Base-by-base conservation (phyloP, 2,888 invertebrate species). In the Pristionchus mayeri region DNA sequence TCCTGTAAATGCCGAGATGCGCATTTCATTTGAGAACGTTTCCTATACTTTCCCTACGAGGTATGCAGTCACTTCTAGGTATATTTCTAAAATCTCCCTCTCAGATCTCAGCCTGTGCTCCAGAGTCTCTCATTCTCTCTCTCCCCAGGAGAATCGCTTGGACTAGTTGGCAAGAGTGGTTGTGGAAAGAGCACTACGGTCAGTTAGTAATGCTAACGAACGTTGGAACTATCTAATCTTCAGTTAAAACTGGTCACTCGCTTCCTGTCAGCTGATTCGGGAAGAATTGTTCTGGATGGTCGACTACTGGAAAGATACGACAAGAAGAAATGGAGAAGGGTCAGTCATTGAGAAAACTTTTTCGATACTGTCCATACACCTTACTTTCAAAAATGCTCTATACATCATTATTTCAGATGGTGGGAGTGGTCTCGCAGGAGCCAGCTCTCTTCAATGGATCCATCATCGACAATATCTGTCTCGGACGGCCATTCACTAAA, bases 171-270 rank as follows among this genome's bases (percentile, higher is more conserved):
- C 21, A 80, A 80, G 57, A 80, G 80, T 27, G 80, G 80, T 4
- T 80, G 80, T 57, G 80, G 80, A 54, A 80, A 80, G 80, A 80
- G 80, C 40, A 80, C 80, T 6, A 57, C 80, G 37, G 80, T 80
- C 24, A 54, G 76, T 50, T 48, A 34, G 24, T 27, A 7, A n/a
- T n/a, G n/a, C n/a, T 63, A 4, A 63, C 9, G 30, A 18, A 30
- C 13, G 4, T 54, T 54, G 6, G 7, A 24, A 57, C 7, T 24
- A 18, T 57, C 21, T n/a, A n/a, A n/a, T 9, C 37, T 50, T 50
- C 57, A 80, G 80, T 24, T 80, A 1, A 57, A 54, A 57, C 44
- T 80, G 27, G 21, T 80, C 37, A 57, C 80, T 80, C 80, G 80
- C 4, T 57, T 80, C 37, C 37, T 80, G 40, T 27, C 37, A 24